These are phyloP conservation scores for Coenobita brevimanus DNA, from an alignment of 1,140 invertebrate species.

Conservation along the genomic window DNA sequence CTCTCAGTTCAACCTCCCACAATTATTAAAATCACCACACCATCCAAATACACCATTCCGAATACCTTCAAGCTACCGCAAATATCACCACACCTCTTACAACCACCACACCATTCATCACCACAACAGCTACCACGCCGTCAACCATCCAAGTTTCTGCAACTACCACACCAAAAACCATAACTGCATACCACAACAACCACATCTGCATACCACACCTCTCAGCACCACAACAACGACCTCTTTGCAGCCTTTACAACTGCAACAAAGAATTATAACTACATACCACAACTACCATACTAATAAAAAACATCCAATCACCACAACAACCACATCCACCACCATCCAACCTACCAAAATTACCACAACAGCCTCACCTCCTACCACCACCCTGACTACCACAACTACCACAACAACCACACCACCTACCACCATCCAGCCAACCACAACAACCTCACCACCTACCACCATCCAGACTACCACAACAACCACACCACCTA, in stretches of 20 bases:
- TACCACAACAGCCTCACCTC: too few species aligned
- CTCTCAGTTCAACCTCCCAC: too few species aligned
- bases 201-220: too few species aligned
- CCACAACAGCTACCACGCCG: too few species aligned
- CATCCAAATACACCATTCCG: neutral
- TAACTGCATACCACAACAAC: too few species aligned
- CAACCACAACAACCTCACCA: neutral
- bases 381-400: slow-evolving; percentile 1
- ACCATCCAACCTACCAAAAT: too few species aligned
- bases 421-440: neutral
- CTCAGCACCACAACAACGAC: too few species aligned
- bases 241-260: too few species aligned
- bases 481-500: neutral
- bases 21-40: neutral
- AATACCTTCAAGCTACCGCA: neutral
- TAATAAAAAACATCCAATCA: neutral
- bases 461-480: neutral
- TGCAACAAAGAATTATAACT: too few species aligned
- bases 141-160: too few species aligned
- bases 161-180: too few species aligned
- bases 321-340: neutral
- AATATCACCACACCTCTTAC: neutral
- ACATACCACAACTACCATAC: neutral
- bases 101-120: too few species aligned
- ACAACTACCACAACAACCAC: neutral